Percentiles rank a stretch among this genome's conserved stretches.
Evolutionary conservation across 1,140 invertebrate genomes (phyloP).

Genomic region (Anthonomus grandis): DNA sequence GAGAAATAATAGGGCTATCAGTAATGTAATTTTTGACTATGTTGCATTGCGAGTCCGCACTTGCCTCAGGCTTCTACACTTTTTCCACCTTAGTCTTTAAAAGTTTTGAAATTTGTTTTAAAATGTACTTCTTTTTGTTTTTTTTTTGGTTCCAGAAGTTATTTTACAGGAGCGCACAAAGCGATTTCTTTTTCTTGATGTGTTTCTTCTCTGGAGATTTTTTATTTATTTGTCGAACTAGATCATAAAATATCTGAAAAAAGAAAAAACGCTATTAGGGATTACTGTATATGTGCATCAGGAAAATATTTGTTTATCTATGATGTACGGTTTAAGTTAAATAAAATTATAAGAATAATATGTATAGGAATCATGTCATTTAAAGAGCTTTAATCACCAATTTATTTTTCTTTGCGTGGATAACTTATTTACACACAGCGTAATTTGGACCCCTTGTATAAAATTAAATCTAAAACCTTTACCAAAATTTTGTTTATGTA

Average conservation of each 20-base stretch:
- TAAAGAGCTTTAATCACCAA: too few relatives aligned
- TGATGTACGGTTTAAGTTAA: too few relatives aligned
- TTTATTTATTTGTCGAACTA: constrained; percentile 99
- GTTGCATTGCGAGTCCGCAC: constrained; percentile 42
- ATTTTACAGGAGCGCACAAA: constrained; percentile 82
- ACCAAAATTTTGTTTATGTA: too few relatives aligned
- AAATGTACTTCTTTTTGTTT: constrained; percentile 44
- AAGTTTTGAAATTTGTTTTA: constrained; percentile 35
- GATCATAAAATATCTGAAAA: constrained; percentile 94
- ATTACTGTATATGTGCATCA: too few relatives aligned
- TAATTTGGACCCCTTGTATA: too few relatives aligned
- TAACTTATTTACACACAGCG: too few relatives aligned
- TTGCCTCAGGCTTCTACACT: constrained; percentile 38
- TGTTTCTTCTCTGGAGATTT: constrained; percentile 93
- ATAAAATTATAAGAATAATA: too few relatives aligned
- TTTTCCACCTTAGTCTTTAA: constrained; percentile 36
- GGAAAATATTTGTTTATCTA: too few relatives aligned
- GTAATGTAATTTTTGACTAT: constrained; percentile 14
- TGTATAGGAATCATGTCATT: too few relatives aligned
- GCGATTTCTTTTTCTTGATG: constrained; percentile 78
- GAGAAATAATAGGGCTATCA: constrained; percentile 38
- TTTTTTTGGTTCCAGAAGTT: constrained; percentile 43
- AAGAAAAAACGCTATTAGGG: too few relatives aligned
- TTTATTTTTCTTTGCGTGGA: too few relatives aligned
- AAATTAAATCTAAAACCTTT: too few relatives aligned